Percentiles rank a stretch among this genome's conserved stretches.
Conservation (phyloP, 30 jellyfish, hydroid and myxozoan species). For the Chironex yamaguchii region DNA sequence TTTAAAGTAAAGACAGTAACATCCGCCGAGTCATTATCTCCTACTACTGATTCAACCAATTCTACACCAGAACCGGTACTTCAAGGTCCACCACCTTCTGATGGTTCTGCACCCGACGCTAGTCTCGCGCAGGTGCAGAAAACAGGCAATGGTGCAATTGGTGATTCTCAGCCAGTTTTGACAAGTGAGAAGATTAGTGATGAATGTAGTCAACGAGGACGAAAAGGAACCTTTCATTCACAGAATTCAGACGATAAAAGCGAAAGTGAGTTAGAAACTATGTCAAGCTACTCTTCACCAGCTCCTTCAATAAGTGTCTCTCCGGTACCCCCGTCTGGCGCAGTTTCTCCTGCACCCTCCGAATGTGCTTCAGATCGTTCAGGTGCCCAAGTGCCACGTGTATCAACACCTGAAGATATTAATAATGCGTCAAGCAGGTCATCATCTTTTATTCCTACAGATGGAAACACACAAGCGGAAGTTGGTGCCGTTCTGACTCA, state of each 20-base stretch:
- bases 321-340: not conserved
- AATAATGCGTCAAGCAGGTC: not conserved
- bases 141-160: not conserved
- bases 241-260: not conserved
- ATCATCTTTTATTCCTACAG: not conserved
- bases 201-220: not conserved
- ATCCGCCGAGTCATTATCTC: not conserved
- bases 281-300: not conserved
- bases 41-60: not conserved
- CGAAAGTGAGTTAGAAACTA: not conserved
- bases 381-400: too few species aligned
- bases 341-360: not conserved
- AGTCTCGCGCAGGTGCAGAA: not conserved
- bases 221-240: not conserved
- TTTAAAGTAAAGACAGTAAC: not conserved
- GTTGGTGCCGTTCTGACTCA: not conserved
- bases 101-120: not conserved
- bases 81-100: not conserved
- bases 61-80: not conserved
- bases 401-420: not conserved
- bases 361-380: too few species aligned
- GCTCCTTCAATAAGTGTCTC: not conserved
- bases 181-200: not conserved
- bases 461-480: not conserved
- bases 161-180: not conserved